These are phyloP conservation scores for Helobdella robusta DNA, from an alignment of 2,888 invertebrate species.

Conservation along the genomic window DNA sequence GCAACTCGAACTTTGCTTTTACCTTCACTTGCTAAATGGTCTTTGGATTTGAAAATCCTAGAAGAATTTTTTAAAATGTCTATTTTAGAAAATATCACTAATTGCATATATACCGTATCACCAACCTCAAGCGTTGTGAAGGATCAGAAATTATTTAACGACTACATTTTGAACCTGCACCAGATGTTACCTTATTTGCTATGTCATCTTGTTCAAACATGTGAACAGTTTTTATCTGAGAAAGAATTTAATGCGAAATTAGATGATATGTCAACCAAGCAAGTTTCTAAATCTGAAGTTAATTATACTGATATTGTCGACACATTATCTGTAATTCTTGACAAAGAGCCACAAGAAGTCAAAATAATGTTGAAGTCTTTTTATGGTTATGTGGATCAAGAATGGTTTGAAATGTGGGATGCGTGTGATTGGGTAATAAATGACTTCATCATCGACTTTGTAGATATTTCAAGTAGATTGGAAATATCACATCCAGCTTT, in stretches of 20 bases:
- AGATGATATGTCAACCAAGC: no score
- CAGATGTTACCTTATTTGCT: slow-evolving; percentile 7
- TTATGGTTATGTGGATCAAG: no score
- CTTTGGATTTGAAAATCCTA: slow-evolving; percentile 53
- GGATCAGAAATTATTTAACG: slow-evolving; percentile 16
- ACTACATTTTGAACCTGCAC: slow-evolving; percentile 4
- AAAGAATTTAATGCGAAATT: no score
- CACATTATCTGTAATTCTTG: no score
- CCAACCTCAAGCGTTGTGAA: not conserved
- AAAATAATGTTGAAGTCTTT: no score
- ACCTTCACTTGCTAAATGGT: slow-evolving; percentile 61
- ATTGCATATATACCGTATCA: slow-evolving; percentile 26
- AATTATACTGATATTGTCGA: no score
- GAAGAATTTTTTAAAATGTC: slow-evolving; percentile 45
- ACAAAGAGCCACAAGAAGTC: no score
- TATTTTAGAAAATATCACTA: slow-evolving; percentile 43
- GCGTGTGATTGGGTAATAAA: slow-evolving; percentile 58
- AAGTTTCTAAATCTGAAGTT: no score
- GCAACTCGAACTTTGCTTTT: slow-evolving; percentile 55
- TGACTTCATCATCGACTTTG: slow-evolving; percentile 54
- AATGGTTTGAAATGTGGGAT: slow-evolving; percentile 58
- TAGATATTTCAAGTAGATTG: slow-evolving; percentile 55
- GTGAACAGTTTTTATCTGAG: no score
- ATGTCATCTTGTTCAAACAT: no score
- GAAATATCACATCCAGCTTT: slow-evolving; percentile 54